Evolutionary conservation across 2,797 vertebrate genomes (phyloP).

Genomic region (Channa striata): DNA sequence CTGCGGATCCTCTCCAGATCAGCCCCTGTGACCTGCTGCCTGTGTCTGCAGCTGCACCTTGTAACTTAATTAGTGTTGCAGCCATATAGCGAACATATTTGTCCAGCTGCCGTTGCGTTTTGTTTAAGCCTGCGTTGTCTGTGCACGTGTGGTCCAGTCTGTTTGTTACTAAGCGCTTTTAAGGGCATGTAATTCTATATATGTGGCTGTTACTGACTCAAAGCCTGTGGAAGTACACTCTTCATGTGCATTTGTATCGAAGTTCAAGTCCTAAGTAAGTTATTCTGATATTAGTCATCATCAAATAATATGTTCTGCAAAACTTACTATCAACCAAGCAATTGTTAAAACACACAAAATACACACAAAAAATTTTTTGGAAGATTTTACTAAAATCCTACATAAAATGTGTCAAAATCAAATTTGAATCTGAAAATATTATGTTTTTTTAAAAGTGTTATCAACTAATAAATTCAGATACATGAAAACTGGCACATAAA

Average conservation of each 20-base stretch:
- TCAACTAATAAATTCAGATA: too few relatives aligned
- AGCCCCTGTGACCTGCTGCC: conserved; percentile 14
- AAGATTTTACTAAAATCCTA: too few relatives aligned
- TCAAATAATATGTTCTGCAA: too few relatives aligned
- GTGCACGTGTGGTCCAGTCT: not conserved
- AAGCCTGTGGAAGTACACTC: not conserved
- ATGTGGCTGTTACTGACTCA: not conserved
- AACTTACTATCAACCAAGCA: too few relatives aligned
- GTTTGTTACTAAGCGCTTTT: not conserved
- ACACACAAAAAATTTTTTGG: too few relatives aligned
- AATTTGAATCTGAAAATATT: too few relatives aligned
- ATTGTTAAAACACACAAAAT: too few relatives aligned
- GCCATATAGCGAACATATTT: not conserved
- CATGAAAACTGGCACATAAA: too few relatives aligned
- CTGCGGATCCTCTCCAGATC: conserved; percentile 22
- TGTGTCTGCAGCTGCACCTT: conserved; percentile 28
- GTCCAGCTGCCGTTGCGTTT: not conserved
- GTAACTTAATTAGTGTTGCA: conserved; percentile 35
- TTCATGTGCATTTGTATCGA: not conserved
- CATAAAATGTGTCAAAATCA: too few relatives aligned
- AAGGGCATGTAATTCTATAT: not conserved
- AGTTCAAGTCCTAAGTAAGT: too few relatives aligned
- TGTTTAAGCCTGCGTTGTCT: not conserved
- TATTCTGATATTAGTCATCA: too few relatives aligned
- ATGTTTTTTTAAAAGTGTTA: too few relatives aligned